Percentiles rank a stretch among this genome's conserved stretches.
These are phyloP conservation scores for Varanus salvator DNA, from an alignment of 2,113 vertebrate genomes.

Conservation along the genomic window DNA sequence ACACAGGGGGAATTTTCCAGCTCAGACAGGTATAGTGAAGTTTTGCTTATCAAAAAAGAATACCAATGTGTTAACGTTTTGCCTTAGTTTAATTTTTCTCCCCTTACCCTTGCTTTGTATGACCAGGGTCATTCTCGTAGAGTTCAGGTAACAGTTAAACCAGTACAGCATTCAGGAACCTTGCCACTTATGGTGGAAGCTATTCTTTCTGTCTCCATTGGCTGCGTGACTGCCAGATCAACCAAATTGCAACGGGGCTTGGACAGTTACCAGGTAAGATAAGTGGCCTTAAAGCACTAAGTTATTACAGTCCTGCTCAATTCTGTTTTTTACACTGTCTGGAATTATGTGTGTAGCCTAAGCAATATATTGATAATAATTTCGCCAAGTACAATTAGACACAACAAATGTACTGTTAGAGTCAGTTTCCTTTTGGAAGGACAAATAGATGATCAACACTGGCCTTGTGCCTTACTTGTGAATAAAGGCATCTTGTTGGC, in stretches of 20 bases:
- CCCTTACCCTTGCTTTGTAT: neutral
- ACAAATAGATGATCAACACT: neutral
- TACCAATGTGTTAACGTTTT: neutral
- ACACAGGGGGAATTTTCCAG: conserved; percentile 95
- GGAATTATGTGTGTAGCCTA: neutral
- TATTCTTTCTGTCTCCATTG: conserved; percentile 90
- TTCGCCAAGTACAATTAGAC: neutral
- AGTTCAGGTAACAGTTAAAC: conserved; percentile 91
- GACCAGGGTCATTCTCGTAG: conserved; percentile 95
- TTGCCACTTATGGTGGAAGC: conserved; percentile 96
- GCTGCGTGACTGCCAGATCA: conserved; percentile 92
- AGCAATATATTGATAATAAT: neutral
- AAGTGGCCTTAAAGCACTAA: neutral
- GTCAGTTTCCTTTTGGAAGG: neutral
- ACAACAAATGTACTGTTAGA: neutral
- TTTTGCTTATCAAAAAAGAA: neutral
- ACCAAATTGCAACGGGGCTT: conserved; percentile 92
- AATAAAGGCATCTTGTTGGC: neutral
- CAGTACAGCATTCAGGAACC: conserved; percentile 92
- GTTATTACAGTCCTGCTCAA: neutral
- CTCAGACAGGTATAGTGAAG: conserved; percentile 87
- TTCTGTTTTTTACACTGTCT: neutral
- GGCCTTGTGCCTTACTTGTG: neutral
- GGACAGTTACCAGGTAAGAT: conserved; percentile 95
- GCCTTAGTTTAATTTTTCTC: conserved; percentile 16